A percentile compares a stretch with the other conserved stretches of the same genome.
phyloP scores from a whole-genome alignment of 1,140 invertebrate species.

The Gryon sp. region DNA sequence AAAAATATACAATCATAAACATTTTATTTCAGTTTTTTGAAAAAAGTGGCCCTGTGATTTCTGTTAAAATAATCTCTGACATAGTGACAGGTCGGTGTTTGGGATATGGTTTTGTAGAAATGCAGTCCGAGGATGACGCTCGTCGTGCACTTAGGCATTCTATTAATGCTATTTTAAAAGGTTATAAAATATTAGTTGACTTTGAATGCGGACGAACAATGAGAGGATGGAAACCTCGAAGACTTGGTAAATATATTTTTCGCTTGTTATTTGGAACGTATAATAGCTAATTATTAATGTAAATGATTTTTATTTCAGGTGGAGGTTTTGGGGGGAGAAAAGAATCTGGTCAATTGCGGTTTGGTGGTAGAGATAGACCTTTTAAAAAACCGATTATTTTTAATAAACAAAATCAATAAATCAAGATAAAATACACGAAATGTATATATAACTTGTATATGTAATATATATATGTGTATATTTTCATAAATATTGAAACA shows the following conservation, averaged over 20 bases:
- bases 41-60: slow-evolving; percentile 84
- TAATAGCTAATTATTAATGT: slow-evolving; percentile 8
- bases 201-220: slow-evolving; percentile 83
- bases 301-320: slow-evolving; percentile 74
- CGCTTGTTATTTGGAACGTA: neutral
- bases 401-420: neutral
- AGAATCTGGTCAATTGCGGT: slow-evolving; percentile 92
- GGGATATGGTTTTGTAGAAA: slow-evolving; percentile 93
- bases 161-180: slow-evolving; percentile 81
- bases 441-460: no score
- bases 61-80: slow-evolving; percentile 86
- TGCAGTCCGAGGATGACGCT: slow-evolving; percentile 82
- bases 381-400: slow-evolving; percentile 83
- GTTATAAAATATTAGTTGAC: slow-evolving; percentile 86
- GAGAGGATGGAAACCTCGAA: slow-evolving; percentile 90
- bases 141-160: slow-evolving; percentile 82
- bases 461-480: no score
- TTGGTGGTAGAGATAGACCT: slow-evolving; percentile 89
- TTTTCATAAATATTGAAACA: no score
- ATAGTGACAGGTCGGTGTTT: slow-evolving; percentile 90
- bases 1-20: no score
- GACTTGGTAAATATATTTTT: slow-evolving; percentile 81
- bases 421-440: no score
- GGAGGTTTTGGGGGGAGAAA: slow-evolving; percentile 93
- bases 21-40: slow-evolving; percentile 82